Evolutionary conservation across 2,797 vertebrate species (phyloP).

Genomic region (Anisognathus igniventris): DNA sequence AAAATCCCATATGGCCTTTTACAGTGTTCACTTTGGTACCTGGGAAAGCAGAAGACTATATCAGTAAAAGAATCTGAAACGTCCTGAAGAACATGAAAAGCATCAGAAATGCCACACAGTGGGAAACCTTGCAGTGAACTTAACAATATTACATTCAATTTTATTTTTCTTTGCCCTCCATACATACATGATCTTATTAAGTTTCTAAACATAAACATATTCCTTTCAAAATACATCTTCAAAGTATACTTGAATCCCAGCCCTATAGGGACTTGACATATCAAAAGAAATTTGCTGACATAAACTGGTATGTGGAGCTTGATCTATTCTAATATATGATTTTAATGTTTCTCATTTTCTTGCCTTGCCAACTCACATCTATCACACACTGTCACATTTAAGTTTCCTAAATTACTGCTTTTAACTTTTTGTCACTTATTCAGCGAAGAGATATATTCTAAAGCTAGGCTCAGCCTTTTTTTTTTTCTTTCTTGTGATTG

Average conservation of each 20-base stretch:
- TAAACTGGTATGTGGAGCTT: conserved; percentile 72
- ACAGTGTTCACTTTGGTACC: background rate
- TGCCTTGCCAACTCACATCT: conserved; percentile 78
- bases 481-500: conserved; percentile 20
- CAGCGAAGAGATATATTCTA: conserved; percentile 73
- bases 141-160: conserved; percentile 16
- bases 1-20: background rate
- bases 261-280: conserved; percentile 74
- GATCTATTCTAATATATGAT: conserved; percentile 83
- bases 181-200: conserved; percentile 61
- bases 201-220: conserved; percentile 71
- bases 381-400: conserved; percentile 81
- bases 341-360: conserved; percentile 86
- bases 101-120: background rate
- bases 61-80: background rate
- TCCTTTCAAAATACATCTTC: conserved; percentile 76
- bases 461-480: conserved; percentile 44
- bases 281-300: conserved; percentile 82
- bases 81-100: background rate
- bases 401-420: conserved; percentile 81
- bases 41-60: background rate
- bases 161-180: conserved; percentile 54
- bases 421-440: conserved; percentile 83
- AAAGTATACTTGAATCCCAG: conserved; percentile 71
- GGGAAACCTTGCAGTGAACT: conserved; percentile 20